Base-by-base conservation (phyloP, 2,888 invertebrate genomes). In the Caenorhabditis zanzibari region DNA sequence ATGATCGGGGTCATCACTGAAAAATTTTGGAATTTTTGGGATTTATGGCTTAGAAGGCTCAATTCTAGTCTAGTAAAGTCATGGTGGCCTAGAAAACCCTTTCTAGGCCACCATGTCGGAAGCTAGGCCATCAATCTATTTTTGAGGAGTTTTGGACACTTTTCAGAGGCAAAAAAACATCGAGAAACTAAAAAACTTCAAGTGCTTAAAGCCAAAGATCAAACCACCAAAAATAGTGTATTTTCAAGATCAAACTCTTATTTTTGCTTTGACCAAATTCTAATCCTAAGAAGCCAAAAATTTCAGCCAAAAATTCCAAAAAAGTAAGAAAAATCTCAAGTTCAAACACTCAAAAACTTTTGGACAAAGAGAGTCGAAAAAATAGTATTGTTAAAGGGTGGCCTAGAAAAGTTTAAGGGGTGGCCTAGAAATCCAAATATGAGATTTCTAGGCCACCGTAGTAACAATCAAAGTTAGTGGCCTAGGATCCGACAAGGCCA, bases 1-100 rank as follows among this genome's bases (percentile, higher is more conserved):
- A 96, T 95, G 0, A 96, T 93, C 0, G 96, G 96, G 75, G 96
- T 93, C 6, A 96, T 93, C 54, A 96, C 95, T 95, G 93, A 19
- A 83, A 63, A 44, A n/a, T 35, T 5, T 2, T n/a, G 1, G 32
- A 9, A 28, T 6, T 24, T 56, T 41, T 16, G 14, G n/a, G 32
- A 7, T 32, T 7, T 7, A n/a, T n/a, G n/a, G n/a, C n/a, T n/a
- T n/a, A n/a, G n/a, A n/a, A n/a, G n/a, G n/a, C n/a, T n/a, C n/a
- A n/a, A n/a, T n/a, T n/a, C n/a, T n/a, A n/a, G n/a, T n/a, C n/a
- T n/a, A n/a, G n/a, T n/a, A n/a, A n/a, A n/a, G n/a, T n/a, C 7
- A 10, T 28, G 56, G 56, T 28, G 32, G 26, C 28, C 56, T 56
- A 56, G 28, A 16, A 56, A 32, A 32, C n/a, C n/a, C n/a, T n/a